phyloP scores from a whole-genome alignment of 2,797 vertebrate species.

The Varecia variegata region DNA sequence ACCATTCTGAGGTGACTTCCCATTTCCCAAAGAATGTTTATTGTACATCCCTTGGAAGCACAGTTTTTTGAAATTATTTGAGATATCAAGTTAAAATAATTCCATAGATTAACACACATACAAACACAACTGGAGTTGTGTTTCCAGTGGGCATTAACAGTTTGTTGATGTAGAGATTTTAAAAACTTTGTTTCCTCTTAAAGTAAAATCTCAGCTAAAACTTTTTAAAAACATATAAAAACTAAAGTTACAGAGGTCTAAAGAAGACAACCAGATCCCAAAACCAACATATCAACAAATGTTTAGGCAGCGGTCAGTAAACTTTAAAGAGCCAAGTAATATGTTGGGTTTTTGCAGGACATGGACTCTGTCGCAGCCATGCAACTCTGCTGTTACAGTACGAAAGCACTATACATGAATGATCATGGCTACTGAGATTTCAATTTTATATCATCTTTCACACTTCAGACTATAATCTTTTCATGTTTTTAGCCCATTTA shows the following conservation, averaged over 20 bases:
- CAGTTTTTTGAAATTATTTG: neutral
- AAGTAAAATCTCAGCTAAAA: slow-evolving; percentile 11
- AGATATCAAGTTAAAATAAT: slow-evolving; percentile 34
- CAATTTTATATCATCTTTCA: neutral
- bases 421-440: neutral
- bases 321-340: neutral
- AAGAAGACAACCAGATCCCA: slow-evolving; percentile 3
- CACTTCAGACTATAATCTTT: neutral
- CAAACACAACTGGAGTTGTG: neutral
- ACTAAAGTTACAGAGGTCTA: neutral
- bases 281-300: slow-evolving; percentile 8
- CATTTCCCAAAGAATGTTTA: slow-evolving; percentile 33
- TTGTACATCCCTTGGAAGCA: neutral
- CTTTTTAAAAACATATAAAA: slow-evolving; percentile 21
- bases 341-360: neutral
- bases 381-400: neutral
- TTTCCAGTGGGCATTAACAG: neutral
- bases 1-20: neutral
- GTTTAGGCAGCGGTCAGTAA: neutral
- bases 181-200: slow-evolving; percentile 32
- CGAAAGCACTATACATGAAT: neutral
- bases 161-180: slow-evolving; percentile 19
- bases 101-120: neutral
- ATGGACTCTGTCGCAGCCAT: neutral
- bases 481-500: neutral